phyloP scores from a whole-genome alignment of 2,797 vertebrate genomes.

The Lagodon rhomboides region DNA sequence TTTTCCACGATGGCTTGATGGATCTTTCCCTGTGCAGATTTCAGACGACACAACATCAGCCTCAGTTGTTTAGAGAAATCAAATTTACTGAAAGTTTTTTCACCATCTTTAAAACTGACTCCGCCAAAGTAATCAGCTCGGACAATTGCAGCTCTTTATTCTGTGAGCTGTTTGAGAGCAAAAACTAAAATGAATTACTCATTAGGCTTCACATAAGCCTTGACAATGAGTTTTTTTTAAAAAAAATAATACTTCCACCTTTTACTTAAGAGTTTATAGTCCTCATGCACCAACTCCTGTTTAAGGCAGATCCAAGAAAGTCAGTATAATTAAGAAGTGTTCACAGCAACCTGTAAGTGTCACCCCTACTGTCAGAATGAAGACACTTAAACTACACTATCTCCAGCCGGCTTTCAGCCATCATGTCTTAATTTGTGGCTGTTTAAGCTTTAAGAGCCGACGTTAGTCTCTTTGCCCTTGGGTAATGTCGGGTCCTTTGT shows the following conservation, averaged over 20 bases:
- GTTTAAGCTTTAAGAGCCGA: slow-evolving; percentile 27
- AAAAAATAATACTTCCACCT: neutral
- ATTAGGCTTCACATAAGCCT: neutral
- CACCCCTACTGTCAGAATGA: slow-evolving; percentile 14
- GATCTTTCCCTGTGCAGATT: no score
- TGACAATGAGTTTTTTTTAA: neutral
- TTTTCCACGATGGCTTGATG: no score
- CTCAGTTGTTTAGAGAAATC: no score
- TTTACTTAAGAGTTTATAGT: neutral
- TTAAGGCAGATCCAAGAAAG: slow-evolving; percentile 6
- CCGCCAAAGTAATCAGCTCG: no score
- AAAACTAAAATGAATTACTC: neutral
- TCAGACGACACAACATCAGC: no score
- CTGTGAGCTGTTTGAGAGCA: neutral
- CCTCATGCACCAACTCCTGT: neutral
- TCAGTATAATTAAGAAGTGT: slow-evolving; percentile 13
- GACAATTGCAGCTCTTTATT: neutral
- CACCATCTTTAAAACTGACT: no score
- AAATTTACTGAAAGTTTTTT: no score
- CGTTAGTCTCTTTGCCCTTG: slow-evolving; percentile 59
- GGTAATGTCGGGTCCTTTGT: slow-evolving; percentile 65
- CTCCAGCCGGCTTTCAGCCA: slow-evolving; percentile 20
- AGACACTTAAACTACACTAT: slow-evolving; percentile 23
- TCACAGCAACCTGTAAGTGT: slow-evolving; percentile 36
- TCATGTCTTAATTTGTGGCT: slow-evolving; percentile 48